These are phyloP conservation scores for Scrobipalpa atriplicella DNA, from an alignment of 2,888 invertebrate genomes.

Conservation along the genomic window DNA sequence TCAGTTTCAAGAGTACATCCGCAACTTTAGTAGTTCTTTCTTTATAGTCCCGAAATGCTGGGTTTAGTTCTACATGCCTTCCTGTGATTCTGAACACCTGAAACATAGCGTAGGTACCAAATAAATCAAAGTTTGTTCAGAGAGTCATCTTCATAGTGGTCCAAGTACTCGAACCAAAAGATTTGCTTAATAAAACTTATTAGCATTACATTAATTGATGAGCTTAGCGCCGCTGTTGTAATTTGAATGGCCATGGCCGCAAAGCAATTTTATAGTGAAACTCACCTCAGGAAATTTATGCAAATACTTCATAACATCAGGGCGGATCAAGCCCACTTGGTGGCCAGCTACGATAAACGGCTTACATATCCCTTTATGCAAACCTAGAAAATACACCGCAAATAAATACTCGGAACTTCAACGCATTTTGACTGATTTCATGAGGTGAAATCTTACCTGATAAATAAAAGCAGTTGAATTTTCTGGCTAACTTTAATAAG, in stretches of 20 bases:
- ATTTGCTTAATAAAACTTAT: neutral
- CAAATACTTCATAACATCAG: constrained; percentile 92
- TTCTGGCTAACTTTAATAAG: constrained; percentile 90
- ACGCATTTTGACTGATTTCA: neutral
- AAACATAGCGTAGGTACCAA: no score
- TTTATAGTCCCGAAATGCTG: constrained; percentile 92
- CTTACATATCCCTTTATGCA: constrained; percentile 89
- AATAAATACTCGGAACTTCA: neutral
- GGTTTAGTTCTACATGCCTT: constrained; percentile 91
- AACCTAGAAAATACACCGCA: constrained; percentile 74
- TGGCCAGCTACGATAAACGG: constrained; percentile 95
- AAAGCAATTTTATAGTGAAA: constrained; percentile 12
- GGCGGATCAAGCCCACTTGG: constrained; percentile 94
- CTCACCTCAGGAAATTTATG: constrained; percentile 91
- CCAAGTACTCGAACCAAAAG: no score
- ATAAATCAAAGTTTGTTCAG: no score
- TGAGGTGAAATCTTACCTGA: constrained; percentile 82
- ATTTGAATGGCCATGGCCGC: neutral
- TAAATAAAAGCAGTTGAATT: constrained; percentile 95
- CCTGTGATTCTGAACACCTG: constrained; percentile 88
- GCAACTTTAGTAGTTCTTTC: constrained; percentile 91
- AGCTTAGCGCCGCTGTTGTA: neutral
- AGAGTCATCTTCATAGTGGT: no score
- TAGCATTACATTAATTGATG: neutral
- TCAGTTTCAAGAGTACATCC: constrained; percentile 89